phyloP scores from a whole-genome alignment of 2,797 vertebrate species.

The Aphelocoma californica region DNA sequence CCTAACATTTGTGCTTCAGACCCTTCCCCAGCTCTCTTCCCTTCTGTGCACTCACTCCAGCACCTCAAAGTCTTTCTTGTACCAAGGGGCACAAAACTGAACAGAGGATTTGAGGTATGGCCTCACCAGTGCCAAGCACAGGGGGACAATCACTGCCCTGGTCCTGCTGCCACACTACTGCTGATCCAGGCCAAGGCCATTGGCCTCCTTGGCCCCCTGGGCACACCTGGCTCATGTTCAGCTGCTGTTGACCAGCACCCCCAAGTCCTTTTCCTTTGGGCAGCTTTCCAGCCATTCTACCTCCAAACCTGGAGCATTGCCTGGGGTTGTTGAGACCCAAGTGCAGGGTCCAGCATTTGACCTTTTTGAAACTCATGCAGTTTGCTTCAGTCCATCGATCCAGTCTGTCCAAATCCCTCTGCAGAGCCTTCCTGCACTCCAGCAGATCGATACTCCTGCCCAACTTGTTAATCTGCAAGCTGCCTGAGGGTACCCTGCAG shows the following conservation, averaged over 20 bases:
- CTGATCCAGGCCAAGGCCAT: not conserved
- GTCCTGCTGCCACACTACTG: not conserved
- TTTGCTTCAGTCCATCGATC: rapidly evolving
- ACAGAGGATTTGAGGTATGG: not conserved
- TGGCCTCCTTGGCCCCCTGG: not conserved
- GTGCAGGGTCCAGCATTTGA: not conserved
- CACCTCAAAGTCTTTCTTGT: not conserved
- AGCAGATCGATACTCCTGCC: not conserved
- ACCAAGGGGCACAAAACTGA: not conserved
- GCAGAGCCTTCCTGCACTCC: not conserved
- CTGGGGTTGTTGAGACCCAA: not conserved
- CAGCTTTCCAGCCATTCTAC: not conserved
- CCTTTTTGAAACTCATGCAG: not conserved
- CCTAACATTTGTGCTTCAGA: not conserved
- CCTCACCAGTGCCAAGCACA: rapidly evolving
- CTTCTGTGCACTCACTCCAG: rapidly evolving
- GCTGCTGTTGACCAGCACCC: rapidly evolving
- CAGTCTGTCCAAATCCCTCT: not conserved
- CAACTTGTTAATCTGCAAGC: not conserved
- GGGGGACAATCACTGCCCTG: not conserved
- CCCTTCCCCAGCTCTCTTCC: not conserved
- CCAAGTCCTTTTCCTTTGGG: rapidly evolving
- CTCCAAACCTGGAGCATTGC: not conserved
- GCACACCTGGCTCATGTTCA: not conserved
- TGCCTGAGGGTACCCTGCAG: not conserved